Conservation (phyloP, 2,888 invertebrate genomes). For the Siphonodentalium dalli region DNA sequence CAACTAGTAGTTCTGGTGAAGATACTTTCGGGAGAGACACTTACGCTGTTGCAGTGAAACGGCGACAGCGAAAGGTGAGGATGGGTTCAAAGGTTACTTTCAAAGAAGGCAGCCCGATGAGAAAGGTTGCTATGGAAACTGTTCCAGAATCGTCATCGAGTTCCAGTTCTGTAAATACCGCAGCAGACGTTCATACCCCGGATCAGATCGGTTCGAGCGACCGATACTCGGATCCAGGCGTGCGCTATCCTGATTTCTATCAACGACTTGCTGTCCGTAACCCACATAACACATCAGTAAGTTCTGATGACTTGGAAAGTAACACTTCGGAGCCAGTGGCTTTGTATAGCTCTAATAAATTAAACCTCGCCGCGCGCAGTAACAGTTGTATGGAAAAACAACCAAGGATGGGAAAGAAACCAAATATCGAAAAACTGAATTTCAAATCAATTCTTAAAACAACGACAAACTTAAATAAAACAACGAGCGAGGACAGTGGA, state of each 20-base stretch:
- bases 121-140: not conserved
- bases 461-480: too few species aligned
- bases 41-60: conserved; percentile 27
- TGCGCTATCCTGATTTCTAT: too few species aligned
- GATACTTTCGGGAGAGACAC: conserved; percentile 21
- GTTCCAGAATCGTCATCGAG: not conserved
- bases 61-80: conserved; percentile 31
- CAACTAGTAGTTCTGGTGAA: not conserved
- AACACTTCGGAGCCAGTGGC: conserved; percentile 10
- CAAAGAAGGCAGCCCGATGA: not conserved
- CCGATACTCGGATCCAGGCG: too few species aligned
- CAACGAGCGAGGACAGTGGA: too few species aligned
- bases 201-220: conserved; percentile 1
- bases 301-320: conserved; percentile 7
- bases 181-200: conserved; percentile 45
- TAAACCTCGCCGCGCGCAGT: too few species aligned
- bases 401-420: too few species aligned
- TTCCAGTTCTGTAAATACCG: conserved; percentile 39
- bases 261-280: too few species aligned
- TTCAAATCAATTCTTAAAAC: too few species aligned
- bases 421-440: too few species aligned
- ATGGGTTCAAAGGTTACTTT: not conserved
- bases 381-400: too few species aligned
- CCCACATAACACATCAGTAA: too few species aligned
- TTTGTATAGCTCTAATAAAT: too few species aligned